Evolutionary conservation across 2,113 vertebrate genomes (phyloP), one percentile per base, ranked within the genome.

Genomic region (Psammodynastes pulverulentus): DNA sequence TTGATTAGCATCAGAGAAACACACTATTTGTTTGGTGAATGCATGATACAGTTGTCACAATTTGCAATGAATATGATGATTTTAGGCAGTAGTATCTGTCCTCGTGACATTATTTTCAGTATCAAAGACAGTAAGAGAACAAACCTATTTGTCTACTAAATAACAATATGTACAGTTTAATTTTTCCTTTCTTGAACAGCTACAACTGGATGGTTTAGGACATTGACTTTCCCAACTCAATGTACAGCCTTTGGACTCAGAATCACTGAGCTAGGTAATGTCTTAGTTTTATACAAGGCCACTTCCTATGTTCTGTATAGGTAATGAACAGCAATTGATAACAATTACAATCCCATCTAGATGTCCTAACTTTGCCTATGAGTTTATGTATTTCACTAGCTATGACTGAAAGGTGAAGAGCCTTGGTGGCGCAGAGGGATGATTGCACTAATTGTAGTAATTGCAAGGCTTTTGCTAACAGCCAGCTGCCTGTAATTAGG

Each of bases 1-100:
- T 94, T 95, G 95, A 96, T 96, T 94, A 94, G 92, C 91, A 92
- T 43, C 92, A 95, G 92, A 94, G 53, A 95, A 95, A 95, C 92
- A 95, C 79, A 12, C 62, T 92, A 53, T 91, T 90, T 91, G 93
- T 49, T 62, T 94, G 91, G 87, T 93, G 90, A 93, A 67, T 53
- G 91, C 91, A 88, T 93, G 92, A 89, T 62, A 56, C 13, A 92
- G 51, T 21, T 79, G n/a, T 90, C 2, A 0, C 58, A 43, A 79
- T 93, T 79, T 92, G 89, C 26, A 54, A 84, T 88, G 62, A 94
- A 21, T 23, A 45, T 13, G 79, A 62, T 58, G 54, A 90, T 91
- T 93, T 93, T 86, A 87, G 88, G 62, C 9, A 26, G 15, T 1
- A 6, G 15, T 85, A 52, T 91, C 87, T 89, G 84, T 19, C 89